These are phyloP conservation scores for Tetragonula clypearis DNA, from an alignment of 1,140 invertebrate genomes.

Conservation along the genomic window DNA sequence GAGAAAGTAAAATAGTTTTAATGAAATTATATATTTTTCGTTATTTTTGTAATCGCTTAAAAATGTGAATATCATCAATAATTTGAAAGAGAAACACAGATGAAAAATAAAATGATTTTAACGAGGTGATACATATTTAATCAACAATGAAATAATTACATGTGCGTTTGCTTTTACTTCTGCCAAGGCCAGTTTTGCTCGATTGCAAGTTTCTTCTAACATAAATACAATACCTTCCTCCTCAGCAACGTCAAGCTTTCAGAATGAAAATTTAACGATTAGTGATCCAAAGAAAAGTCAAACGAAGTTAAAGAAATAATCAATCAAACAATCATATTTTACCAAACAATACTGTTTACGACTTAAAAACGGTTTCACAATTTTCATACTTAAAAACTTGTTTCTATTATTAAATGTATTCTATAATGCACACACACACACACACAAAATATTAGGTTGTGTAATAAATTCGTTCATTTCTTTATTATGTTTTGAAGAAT, in stretches of 20 bases:
- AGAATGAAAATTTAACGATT: neutral
- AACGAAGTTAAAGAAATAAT: no score
- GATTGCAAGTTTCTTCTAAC: conserved; percentile 74
- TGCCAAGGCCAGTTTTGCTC: conserved; percentile 70
- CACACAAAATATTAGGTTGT: no score
- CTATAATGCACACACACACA: no score
- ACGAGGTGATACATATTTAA: neutral
- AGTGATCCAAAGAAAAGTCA: neutral
- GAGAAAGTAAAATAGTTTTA: no score
- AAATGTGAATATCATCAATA: neutral
- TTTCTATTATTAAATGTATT: no score
- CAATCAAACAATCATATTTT: no score
- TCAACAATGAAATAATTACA: conserved; percentile 54
- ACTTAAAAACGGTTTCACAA: no score
- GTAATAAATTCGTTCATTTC: no score
- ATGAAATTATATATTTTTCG: neutral
- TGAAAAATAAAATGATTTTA: neutral
- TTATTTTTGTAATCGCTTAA: neutral
- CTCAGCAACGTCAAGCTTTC: conserved; percentile 70
- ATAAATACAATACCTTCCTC: conserved; percentile 75
- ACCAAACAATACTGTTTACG: no score
- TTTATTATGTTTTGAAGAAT: no score
- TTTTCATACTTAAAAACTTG: no score
- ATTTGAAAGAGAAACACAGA: neutral
- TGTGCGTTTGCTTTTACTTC: conserved; percentile 68